Conservation (phyloP, 2,888 invertebrate species). For the Plebejus melissa region DNA sequence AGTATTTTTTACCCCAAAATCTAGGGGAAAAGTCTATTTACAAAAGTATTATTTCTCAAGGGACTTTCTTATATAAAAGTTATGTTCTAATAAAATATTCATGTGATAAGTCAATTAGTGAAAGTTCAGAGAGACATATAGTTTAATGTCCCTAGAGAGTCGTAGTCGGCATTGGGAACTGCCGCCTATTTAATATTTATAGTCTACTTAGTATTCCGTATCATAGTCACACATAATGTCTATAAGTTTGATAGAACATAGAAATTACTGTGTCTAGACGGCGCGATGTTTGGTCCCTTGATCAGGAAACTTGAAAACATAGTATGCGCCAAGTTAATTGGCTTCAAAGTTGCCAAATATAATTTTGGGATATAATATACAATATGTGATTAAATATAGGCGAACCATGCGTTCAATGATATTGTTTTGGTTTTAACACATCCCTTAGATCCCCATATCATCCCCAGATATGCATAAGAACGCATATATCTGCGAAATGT, state of each 20-base stretch:
- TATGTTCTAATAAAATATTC: neutral
- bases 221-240: neutral
- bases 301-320: neutral
- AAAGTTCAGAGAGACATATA: conserved; percentile 13
- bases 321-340: neutral
- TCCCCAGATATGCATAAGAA: no score
- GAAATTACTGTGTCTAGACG: neutral
- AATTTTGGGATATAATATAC: no score
- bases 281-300: neutral
- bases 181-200: conserved; percentile 23
- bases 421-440: no score
- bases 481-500: neutral
- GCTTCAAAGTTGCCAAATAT: neutral
- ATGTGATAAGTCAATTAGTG: conserved; percentile 2
- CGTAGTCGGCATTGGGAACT: neutral
- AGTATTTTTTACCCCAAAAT: neutral
- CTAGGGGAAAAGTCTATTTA: neutral
- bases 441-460: no score
- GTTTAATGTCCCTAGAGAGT: conserved; percentile 7
- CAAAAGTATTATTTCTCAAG: neutral
- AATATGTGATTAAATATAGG: no score
- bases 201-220: conserved; percentile 16
- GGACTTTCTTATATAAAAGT: conserved; percentile 10
- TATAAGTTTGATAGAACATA: neutral
- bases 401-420: no score